Evolutionary conservation across 1,140 invertebrate species (phyloP), one percentile per base, ranked within the genome.

Genomic region (Bombus superbus): DNA sequence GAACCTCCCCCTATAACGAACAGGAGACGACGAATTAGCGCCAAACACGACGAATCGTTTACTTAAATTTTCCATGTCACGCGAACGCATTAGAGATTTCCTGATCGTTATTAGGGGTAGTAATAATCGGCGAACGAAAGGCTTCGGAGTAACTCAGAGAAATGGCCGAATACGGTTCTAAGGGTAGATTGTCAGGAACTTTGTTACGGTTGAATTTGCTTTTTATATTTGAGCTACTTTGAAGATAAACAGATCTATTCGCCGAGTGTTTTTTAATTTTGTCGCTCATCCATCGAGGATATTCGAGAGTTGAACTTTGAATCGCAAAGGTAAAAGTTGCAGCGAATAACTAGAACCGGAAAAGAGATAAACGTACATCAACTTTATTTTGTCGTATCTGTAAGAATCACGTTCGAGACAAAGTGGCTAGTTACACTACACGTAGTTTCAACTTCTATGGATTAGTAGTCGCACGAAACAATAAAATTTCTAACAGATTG

Each of bases 21-120:
- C 68, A 32, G 44, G 62, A 72, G 53, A 40, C 66, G 77, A 81
- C 68, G 77, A 89, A 85, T 89, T 89, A 88, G 38, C 64, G 62
- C 64, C 47, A 13, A 18, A 5, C 64, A 64, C 44, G 13, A 32
- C 84, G 73, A 44, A 82, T 89, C 78, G 77, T 53, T 88, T 35
- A 57, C 47, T 25, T 6, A 5, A 59, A 44, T 38, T 44, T 66
- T 38, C 57, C 72, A 22, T 28, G 22, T 42, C 53, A 42, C 28
- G 47, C 53, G 57, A 25, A 3, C 38, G 2, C 18, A 15, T 76
- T 83, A 32, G 10, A n/a, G 13, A 74, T 8, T 82, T 47, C 47
- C 35, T 9, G 40, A 32, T 53, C 38, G 38, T 32, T 69, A 81
- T 62, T 47, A 15, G 38, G 8, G 8, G 15, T 11, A 28, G 18